A percentile compares a stretch with the other conserved stretches of the same genome.
These are phyloP conservation scores for Tanypteryx hageni DNA, from an alignment of 2,888 invertebrate species.

Conservation along the genomic window DNA sequence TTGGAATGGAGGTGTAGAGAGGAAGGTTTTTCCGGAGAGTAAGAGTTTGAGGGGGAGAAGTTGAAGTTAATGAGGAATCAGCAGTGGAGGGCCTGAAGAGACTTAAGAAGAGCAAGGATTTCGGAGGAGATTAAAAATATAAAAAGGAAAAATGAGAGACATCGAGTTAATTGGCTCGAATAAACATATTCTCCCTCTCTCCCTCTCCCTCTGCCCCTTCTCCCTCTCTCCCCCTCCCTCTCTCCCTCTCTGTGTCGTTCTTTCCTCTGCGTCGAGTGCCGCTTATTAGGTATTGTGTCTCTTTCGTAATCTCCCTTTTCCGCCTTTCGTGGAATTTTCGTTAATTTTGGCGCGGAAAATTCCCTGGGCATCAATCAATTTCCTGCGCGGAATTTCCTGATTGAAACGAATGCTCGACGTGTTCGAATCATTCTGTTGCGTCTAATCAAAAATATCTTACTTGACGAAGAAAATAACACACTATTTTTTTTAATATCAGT, in stretches of 20 bases:
- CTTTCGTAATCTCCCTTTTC: too few species aligned
- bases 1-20: neutral
- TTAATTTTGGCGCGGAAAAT: too few species aligned
- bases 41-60: neutral
- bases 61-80: neutral
- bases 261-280: neutral
- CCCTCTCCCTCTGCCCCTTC: neutral
- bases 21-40: neutral
- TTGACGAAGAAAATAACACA: too few species aligned
- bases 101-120: slow-evolving; percentile 11
- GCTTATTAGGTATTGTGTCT: neutral
- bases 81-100: neutral
- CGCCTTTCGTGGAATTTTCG: too few species aligned
- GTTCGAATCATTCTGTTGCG: too few species aligned
- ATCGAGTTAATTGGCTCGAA: slow-evolving; percentile 1
- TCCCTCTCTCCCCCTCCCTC: neutral
- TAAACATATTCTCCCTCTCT: neutral
- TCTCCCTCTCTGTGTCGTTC: neutral
- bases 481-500: too few species aligned
- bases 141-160: neutral
- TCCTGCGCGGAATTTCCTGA: too few species aligned
- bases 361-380: too few species aligned
- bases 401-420: too few species aligned
- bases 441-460: too few species aligned
- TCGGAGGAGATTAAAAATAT: neutral